Base-by-base conservation (phyloP, 2,113 vertebrate species). In the Pituophis catenifer region DNA sequence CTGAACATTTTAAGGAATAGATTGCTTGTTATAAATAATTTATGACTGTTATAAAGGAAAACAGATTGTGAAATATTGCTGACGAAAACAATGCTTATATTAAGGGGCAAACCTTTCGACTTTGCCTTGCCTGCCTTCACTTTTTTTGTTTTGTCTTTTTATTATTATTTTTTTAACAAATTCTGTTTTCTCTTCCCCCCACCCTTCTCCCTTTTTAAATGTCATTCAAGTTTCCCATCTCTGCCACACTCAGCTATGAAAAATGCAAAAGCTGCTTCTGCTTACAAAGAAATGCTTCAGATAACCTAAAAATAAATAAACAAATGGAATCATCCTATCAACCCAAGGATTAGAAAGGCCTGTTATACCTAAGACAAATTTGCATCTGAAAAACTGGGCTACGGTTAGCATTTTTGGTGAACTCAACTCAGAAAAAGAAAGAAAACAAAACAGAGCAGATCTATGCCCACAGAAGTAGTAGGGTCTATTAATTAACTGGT, bases 11-110 rank as follows among this genome's bases (percentile, higher is more conserved):
- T 97, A 95, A 97, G 93, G 93, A 94, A 91, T 93, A 95, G 94
- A 96, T 94, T 97, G 92, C 13, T 75, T 92, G 54, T 94, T 95
- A 95, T 96, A 95, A 97, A 97, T 97, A 96, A 97, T 97, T 92
- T 94, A 96, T 86, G 90, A 59, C 92, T 97, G 94, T 96, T 94
- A 96, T 26, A 95, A 87, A 94, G 94, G 57, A 75, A 97, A 97
- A 93, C 11, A 94, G 94, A 94, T 90, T 92, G 94, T 95, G 96
- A 97, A 96, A 97, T 96, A 95, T 90, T 93, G 93, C 94, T 94
- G 92, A 97, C 88, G 92, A 94, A 97, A 97, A 24, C 90, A 94
- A 92, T 94, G 89, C 96, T 96, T 95, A 95, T 93, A 81, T 95
- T 92, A 93, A 95, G 92, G 94, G 95, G 94, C 58, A 93, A 85